A percentile compares a stretch with the other conserved stretches of the same genome.
Conservation (phyloP, 2,797 vertebrate species). For the Sebastes cheni region DNA sequence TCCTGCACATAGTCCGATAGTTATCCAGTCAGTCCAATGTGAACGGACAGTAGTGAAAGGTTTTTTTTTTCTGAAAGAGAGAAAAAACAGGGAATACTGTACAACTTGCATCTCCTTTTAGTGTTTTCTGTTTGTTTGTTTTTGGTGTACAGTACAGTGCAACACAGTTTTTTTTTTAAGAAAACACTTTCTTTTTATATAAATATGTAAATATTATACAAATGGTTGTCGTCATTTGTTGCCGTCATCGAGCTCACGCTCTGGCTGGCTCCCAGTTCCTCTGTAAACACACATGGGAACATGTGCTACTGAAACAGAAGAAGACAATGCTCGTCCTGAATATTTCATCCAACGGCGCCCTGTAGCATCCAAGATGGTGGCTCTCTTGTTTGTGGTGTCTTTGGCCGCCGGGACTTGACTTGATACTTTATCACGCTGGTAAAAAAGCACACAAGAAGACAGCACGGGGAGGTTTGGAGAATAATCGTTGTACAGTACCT, state of each 20-base stretch:
- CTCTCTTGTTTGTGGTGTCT: constrained; percentile 64
- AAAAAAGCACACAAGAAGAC: constrained; percentile 86
- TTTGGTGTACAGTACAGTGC: constrained; percentile 85
- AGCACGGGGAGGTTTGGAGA: constrained; percentile 21
- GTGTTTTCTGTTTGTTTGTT: constrained; percentile 73
- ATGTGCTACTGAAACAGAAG: constrained; percentile 77
- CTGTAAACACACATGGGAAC: constrained; percentile 84
- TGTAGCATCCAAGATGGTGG: constrained; percentile 75
- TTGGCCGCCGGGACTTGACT: constrained; percentile 57
- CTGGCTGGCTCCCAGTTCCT: constrained; percentile 79
- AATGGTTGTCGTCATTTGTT: constrained; percentile 74
- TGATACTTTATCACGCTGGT: constrained; percentile 74
- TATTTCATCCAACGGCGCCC: constrained; percentile 64
- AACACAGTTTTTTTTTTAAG: constrained; percentile 70
- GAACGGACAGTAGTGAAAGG: constrained; percentile 62
- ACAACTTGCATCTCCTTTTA: constrained; percentile 82
- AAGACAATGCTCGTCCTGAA: constrained; percentile 62
- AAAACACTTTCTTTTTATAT: constrained; percentile 77
- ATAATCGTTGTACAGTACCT: constrained; percentile 76
- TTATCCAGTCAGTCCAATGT: constrained; percentile 47
- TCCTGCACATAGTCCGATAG: constrained; percentile 92
- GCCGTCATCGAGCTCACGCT: constrained; percentile 80
- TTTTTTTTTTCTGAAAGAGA: constrained; percentile 55
- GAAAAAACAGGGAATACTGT: constrained; percentile 74
- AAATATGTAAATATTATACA: constrained; percentile 84